Evolutionary conservation across 1,140 invertebrate genomes (phyloP), one percentile per base, ranked within the genome.

Genomic region (Chelonus insularis): DNA sequence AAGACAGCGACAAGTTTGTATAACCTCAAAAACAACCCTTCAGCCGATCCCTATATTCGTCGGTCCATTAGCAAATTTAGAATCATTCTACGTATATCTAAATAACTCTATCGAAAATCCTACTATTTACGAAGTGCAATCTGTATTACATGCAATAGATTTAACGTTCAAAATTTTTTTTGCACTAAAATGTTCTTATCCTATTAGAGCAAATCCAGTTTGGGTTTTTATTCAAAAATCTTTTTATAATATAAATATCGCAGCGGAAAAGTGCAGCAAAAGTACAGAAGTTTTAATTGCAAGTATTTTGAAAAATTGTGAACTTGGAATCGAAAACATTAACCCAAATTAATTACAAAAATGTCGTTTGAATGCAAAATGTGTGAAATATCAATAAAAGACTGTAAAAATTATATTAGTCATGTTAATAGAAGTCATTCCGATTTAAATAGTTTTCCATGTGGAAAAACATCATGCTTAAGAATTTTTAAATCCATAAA

Each of bases 221-320:
- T 61, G 60, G 60, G 8, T 34, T 12, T 61, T 61, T 47, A 12
- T 61, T n/a, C 51, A 61, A 55, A 61, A 48, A 55, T 50, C 37
- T 4, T 36, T 55, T 16, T 55, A 14, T 32, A 20, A 47, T 20
- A 61, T 61, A 20, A 20, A 61, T 14, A 14, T 55, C 14, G 11
- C 25, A 5, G 45, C 50, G 14, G 60, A 56, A 36, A 36, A 56
- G 20, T n/a, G 25, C 14, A 62, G n/a, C 39, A 16, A 52, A 48
- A 18, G 14, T 20, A 56, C 52, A 8, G 14, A 12, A 2, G 41
- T 18, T 8, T 37, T 62, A 8, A 56, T 56, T 9, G 60, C n/a
- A 21, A 32, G 7, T 11, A 52, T 61, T 48, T 25, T 11, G 34
- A 29, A 11, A 14, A 54, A n/a, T 18, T 5, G 14, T 29, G n/a